Conservation (phyloP, 1,140 invertebrate genomes). For the Pemphigus obesinymphae region DNA sequence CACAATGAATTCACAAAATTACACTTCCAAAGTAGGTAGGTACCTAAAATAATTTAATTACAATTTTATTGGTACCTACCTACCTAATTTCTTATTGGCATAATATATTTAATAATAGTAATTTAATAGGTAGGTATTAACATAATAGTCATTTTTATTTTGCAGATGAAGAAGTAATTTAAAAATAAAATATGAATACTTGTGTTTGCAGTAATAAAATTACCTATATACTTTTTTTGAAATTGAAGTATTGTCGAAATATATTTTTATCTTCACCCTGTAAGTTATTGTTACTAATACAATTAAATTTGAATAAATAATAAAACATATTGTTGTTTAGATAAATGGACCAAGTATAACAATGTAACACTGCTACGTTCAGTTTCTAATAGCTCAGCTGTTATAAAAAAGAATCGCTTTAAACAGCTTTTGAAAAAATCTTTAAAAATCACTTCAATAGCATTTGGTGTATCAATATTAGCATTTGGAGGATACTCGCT, state of each 20-base stretch:
- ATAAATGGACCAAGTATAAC: background rate
- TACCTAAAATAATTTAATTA: no score
- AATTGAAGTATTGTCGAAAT: background rate
- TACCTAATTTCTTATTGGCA: no score
- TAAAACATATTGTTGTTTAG: background rate
- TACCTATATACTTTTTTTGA: background rate
- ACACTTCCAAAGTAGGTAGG: no score
- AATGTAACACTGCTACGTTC: background rate
- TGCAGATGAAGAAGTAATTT: background rate
- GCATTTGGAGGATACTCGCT: background rate
- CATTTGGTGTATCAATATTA: background rate
- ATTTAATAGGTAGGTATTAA: no score
- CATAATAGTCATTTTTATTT: background rate
- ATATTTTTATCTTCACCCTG: background rate
- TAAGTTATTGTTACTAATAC: background rate
- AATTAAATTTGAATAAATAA: background rate
- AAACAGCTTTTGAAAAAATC: background rate
- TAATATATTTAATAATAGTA: no score
- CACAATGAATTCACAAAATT: no score
- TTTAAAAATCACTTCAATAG: background rate
- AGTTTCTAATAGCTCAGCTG: background rate
- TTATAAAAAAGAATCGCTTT: background rate
- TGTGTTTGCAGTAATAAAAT: background rate
- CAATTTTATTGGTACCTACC: no score
- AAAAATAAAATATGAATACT: background rate